Evolutionary conservation across 1,140 invertebrate species (phyloP), one percentile per base, ranked within the genome.

Genomic region (Belonocnema kinseyi): DNA sequence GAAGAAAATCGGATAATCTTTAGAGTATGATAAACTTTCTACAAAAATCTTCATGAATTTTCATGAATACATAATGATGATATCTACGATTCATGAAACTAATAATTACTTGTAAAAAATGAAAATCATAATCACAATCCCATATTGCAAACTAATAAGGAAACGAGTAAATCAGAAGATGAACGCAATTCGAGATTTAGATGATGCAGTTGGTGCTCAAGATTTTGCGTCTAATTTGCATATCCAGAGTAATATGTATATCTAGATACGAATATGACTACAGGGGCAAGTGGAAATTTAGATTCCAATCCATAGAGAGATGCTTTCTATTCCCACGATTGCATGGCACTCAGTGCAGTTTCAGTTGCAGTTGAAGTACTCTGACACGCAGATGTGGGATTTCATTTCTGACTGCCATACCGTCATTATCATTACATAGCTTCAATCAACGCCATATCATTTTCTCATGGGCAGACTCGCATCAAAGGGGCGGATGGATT

Each of bases 261-360:
- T 80, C 77, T 77, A 78, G 80, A 82, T 82, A 82, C 40, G 76
- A 11, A 46, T 46, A 46, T 11, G 10, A 46, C 40, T 46, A 46
- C 11, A 11, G 40, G 10, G 10, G 40, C 40, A 46, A 46, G 40
- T 46, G 40, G 8, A 46, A 46, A 46, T 46, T 46, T 46, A 46
- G 17, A 79, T 78, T 77, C 46, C 40, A 56, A 71, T 78, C 74
- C 54, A 76, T 78, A 71, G 77, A 71, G 77, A 78, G 61, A 80
- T 83, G 84, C 84, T 88, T 87, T 88, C 87, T 87, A 88, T 88
- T 88, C 87, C 87, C 87, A 88, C 87, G 87, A 84, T 82, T 85
- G 77, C 81, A 75, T 52, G 54, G 56, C 51, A 78, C 78, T 83
- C 61, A 51, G 77, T 73, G 77, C 61, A 46, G 40, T 46, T 46